phyloP scores from a whole-genome alignment of 1,140 invertebrate genomes.

The Temnothorax longispinosus region DNA sequence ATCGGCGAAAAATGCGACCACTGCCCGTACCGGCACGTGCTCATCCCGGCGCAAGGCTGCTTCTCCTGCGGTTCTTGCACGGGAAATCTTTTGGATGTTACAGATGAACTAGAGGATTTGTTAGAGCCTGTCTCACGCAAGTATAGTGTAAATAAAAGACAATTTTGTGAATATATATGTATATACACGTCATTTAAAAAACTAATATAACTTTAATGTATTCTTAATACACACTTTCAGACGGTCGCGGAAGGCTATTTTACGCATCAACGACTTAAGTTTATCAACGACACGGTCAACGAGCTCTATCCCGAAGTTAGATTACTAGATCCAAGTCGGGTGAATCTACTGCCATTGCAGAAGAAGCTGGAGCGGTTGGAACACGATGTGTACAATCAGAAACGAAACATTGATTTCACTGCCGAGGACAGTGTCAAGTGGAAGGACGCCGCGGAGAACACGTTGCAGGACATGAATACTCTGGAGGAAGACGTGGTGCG shows the following conservation, averaged over 20 bases:
- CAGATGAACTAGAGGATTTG: conserved; percentile 90
- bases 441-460: conserved; percentile 85
- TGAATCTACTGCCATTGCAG: conserved; percentile 88
- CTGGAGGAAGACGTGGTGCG: conserved; percentile 85
- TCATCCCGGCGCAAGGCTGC: conserved; percentile 90
- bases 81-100: conserved; percentile 94
- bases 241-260: conserved; percentile 91
- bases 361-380: conserved; percentile 87
- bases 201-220: neutral
- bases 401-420: conserved; percentile 86
- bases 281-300: conserved; percentile 90
- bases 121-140: conserved; percentile 90
- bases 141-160: conserved; percentile 87
- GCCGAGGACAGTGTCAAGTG: conserved; percentile 85
- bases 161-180: neutral
- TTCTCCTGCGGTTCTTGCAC: conserved; percentile 95
- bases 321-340: conserved; percentile 88
- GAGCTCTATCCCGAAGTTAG: conserved; percentile 89
- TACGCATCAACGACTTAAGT: conserved; percentile 90
- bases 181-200: neutral
- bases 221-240: conserved; percentile 81
- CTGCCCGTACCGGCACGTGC: conserved; percentile 93
- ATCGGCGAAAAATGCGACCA: conserved; percentile 97
- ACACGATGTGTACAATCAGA: conserved; percentile 86
- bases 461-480: conserved; percentile 86